Evolutionary conservation across 2,113 vertebrate species (phyloP), one percentile per base, ranked within the genome.

Genomic region (Boulengeromyrus knoepffleri): DNA sequence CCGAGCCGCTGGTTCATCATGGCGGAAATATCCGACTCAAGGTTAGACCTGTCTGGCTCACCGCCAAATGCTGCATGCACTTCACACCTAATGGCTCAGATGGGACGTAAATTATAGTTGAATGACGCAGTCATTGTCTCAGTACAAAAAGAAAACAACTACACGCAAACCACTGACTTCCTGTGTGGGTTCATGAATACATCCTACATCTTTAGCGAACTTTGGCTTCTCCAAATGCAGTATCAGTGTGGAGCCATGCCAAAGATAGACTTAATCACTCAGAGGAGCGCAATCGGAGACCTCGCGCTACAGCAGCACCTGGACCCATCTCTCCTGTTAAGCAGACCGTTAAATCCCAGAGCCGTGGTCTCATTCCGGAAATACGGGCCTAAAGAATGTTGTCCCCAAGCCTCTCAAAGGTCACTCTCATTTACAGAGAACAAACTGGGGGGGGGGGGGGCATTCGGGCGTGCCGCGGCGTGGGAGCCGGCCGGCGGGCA

Each of bases 231-330:
- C 36, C 15, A 17, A 39, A 88, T 15, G 19, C 56, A 8, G 42
- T 19, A n/a, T 70, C 88, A 15, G 42, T 39, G 27, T 46, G n/a
- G 88, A 24, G 4, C n/a, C 10, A 2, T 31, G 58, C 45, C 47
- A 50, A 88, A 88, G 88, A 36, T 19, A 62, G 17, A 17, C 6
- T 88, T 88, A 74, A 88, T 88, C 62, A 50, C 66, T 74, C 62
- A 36, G 42, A 46, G 56, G 21, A n/a, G 42, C 24, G 9, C 36
- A 3, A 53, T 66, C 52, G 52, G 52, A 21, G 4, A 19, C 17
- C 17, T 53, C 5, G 1, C 0, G 1, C 53, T 31, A 39, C 50
- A 56, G 36, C 27, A 88, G 19, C 17, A 6, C 39, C 27, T 4
- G 9, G 8, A 24, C n/a, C 46, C 9, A 31, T 74, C 70, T 52